Conservation (phyloP, 1,140 invertebrate species). For the Chrysoperla carnea region DNA sequence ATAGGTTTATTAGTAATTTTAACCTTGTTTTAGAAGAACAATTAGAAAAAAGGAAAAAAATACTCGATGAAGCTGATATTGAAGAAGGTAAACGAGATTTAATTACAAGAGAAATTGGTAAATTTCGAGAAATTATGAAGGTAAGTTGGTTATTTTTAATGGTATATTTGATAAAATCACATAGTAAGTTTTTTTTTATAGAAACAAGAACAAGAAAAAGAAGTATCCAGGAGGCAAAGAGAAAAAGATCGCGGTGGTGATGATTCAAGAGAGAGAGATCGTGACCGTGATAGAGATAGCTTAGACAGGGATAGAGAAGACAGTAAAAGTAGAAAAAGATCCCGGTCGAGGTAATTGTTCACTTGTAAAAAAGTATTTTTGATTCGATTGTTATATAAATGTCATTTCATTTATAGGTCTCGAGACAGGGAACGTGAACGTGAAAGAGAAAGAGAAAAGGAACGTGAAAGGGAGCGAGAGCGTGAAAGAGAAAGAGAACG, state of each 20-base stretch:
- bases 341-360: conserved; percentile 28
- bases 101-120: conserved; percentile 90
- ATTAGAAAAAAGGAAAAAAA: conserved; percentile 36
- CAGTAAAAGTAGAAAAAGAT: conserved; percentile 19
- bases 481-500: conserved; percentile 20
- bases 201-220: conserved; percentile 44
- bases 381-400: no score
- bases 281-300: conserved; percentile 18
- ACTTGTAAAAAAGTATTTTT: no score
- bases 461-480: conserved; percentile 20
- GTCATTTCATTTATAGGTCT: not conserved
- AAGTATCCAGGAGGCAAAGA: conserved; percentile 22
- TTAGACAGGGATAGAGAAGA: conserved; percentile 14
- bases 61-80: conserved; percentile 63
- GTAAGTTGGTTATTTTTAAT: conserved; percentile 32
- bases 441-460: conserved; percentile 23
- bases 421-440: conserved; percentile 8
- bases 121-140: conserved; percentile 94
- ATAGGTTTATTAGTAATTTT: not conserved
- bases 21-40: conserved; percentile 14
- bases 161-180: conserved; percentile 2
- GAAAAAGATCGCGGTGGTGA: conserved; percentile 19
- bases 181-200: conserved; percentile 13
- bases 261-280: conserved; percentile 13
- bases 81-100: conserved; percentile 94